These are phyloP conservation scores for Spilosoma lubricipeda DNA, from an alignment of 2,888 invertebrate species.

Conservation along the genomic window DNA sequence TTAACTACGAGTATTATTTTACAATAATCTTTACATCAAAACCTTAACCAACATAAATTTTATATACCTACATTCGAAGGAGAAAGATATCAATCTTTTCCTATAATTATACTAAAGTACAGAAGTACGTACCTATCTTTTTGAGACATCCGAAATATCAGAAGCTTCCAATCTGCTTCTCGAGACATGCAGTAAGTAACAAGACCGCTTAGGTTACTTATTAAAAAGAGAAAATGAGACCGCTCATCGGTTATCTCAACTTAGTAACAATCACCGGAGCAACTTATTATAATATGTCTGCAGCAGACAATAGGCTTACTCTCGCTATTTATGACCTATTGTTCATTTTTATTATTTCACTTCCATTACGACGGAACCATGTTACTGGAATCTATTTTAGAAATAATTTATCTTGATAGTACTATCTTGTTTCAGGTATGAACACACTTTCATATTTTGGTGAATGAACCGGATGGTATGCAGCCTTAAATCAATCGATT, in stretches of 20 bases:
- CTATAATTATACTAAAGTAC: neutral
- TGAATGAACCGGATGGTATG: conserved; percentile 14
- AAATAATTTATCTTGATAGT: conserved; percentile 8
- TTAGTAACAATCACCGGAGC: conserved; percentile 10
- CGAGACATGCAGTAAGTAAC: neutral
- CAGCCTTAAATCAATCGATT: conserved; percentile 8
- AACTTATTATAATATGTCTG: conserved; percentile 19
- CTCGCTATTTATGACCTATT: conserved; percentile 32
- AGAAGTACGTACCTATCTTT: no score
- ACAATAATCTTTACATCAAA: no score
- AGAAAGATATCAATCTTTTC: neutral
- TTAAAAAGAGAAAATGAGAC: conserved; percentile 20
- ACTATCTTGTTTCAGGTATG: conserved; percentile 23
- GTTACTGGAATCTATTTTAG: conserved; percentile 7
- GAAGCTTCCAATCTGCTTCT: neutral
- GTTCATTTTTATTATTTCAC: conserved; percentile 16
- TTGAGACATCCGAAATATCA: neutral
- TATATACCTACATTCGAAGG: neutral
- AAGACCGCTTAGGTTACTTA: neutral
- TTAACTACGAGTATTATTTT: no score
- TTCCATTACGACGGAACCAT: conserved; percentile 12
- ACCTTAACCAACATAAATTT: no score
- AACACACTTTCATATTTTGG: conserved; percentile 13
- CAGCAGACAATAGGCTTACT: conserved; percentile 35
- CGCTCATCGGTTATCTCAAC: conserved; percentile 8